phyloP scores from a whole-genome alignment of 2,113 vertebrate species.

The Calidris pugnax region DNA sequence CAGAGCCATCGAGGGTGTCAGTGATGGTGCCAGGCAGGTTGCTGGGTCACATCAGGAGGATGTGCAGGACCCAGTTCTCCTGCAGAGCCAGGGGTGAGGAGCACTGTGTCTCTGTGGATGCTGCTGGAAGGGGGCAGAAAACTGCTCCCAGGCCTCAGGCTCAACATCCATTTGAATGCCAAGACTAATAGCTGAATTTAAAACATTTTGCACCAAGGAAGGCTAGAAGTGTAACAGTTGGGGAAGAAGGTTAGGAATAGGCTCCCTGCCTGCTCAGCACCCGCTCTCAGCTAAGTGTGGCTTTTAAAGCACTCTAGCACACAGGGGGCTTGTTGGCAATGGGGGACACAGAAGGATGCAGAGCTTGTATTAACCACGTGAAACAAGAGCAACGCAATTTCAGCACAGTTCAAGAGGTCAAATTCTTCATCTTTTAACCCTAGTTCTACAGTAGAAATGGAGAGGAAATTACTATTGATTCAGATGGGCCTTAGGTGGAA shows the following conservation, averaged over 20 bases:
- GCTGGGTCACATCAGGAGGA: fast-evolving
- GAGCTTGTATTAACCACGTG: neutral
- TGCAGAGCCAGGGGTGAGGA: neutral
- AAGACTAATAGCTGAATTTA: neutral
- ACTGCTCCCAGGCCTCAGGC: neutral
- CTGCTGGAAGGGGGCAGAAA: neutral
- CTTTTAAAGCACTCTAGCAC: neutral
- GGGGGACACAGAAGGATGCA: neutral
- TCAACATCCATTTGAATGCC: neutral
- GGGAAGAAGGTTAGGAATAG: neutral
- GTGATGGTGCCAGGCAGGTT: neutral
- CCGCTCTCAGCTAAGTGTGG: neutral
- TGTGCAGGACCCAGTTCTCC: neutral
- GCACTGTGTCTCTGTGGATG: fast-evolving
- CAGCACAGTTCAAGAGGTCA: neutral
- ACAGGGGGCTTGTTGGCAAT: fast-evolving
- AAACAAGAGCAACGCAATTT: neutral
- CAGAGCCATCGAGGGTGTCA: neutral
- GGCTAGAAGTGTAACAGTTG: neutral
- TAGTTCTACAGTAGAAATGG: neutral
- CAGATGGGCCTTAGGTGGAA: neutral
- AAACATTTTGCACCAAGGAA: neutral
- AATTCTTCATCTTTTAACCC: neutral
- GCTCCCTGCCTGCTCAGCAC: neutral
- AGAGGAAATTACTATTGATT: neutral